phyloP scores from a whole-genome alignment of 2,113 vertebrate genomes.

The Chaetodon trifascialis region DNA sequence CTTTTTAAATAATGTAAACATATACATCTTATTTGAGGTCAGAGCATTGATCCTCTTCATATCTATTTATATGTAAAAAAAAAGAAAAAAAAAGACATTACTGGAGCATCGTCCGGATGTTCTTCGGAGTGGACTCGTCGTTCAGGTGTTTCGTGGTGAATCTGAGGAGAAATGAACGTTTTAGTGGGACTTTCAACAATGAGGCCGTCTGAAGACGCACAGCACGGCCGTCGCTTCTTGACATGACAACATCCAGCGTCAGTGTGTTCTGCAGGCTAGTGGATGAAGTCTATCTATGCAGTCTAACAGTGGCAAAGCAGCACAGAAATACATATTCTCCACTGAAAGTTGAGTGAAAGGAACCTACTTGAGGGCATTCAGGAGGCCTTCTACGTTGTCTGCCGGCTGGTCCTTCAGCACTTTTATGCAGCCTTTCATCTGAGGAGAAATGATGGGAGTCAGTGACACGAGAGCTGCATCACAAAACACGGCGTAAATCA shows the following conservation, averaged over 20 bases:
- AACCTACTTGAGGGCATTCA: slow-evolving; percentile 98
- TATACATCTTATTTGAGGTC: slow-evolving; percentile 98
- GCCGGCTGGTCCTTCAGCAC: slow-evolving; percentile 98
- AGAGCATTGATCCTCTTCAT: slow-evolving; percentile 91
- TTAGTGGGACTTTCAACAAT: background rate
- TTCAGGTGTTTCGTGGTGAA: slow-evolving; percentile 99
- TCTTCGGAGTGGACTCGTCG: slow-evolving; percentile 97
- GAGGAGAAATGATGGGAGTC: slow-evolving; percentile 51
- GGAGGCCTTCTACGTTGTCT: slow-evolving; percentile 96
- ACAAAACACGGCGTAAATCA: background rate
- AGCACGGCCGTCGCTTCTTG: too few species aligned
- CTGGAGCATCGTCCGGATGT: slow-evolving; percentile 98
- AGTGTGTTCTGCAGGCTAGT: background rate
- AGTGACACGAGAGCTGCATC: background rate
- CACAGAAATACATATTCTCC: background rate
- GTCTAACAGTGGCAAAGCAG: background rate
- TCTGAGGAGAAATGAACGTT: slow-evolving; percentile 74
- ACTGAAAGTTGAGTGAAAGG: background rate
- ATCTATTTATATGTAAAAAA: slow-evolving; percentile 54
- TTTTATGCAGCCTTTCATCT: slow-evolving; percentile 99
- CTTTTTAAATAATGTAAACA: slow-evolving; percentile 99
- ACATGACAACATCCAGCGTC: background rate
- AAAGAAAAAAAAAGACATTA: slow-evolving; percentile 80
- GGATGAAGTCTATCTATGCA: background rate
- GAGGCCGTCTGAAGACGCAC: background rate